Evolutionary conservation across 2,113 vertebrate species (phyloP).

Genomic region (Oostethus manadensis): DNA sequence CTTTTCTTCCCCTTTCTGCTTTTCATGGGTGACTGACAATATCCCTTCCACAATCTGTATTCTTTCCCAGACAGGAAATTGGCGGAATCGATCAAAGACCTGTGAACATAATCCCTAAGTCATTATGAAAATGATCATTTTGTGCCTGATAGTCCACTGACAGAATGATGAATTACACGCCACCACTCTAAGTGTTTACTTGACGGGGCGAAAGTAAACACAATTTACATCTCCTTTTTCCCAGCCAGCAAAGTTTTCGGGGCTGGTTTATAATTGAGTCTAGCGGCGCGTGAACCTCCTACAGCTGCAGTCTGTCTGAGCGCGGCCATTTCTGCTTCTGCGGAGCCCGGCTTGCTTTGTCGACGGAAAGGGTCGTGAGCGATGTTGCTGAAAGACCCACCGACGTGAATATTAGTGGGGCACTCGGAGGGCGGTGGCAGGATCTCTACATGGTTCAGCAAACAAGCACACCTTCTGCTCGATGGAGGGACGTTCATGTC

Average conservation of each 20-base stretch:
- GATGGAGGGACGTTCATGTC: constrained; percentile 52
- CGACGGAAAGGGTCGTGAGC: constrained; percentile 43
- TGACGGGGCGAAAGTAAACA: constrained; percentile 52
- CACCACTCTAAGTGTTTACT: constrained; percentile 56
- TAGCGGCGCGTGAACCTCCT: constrained; percentile 64
- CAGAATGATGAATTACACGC: constrained; percentile 49
- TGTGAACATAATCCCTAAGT: constrained; percentile 31
- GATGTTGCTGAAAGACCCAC: constrained; percentile 66
- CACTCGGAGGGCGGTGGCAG: constrained; percentile 44
- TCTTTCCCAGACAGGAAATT: constrained; percentile 13
- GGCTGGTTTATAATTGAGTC: constrained; percentile 69
- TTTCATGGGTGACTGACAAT: not conserved
- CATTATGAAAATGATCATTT: constrained; percentile 43
- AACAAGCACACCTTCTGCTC: constrained; percentile 40
- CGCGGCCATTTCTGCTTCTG: constrained; percentile 53
- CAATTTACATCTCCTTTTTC: constrained; percentile 56
- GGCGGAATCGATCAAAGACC: constrained; percentile 40
- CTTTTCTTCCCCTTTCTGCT: not conserved
- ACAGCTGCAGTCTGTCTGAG: constrained; percentile 62
- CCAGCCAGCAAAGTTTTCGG: constrained; percentile 51
- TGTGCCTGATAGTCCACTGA: constrained; percentile 25
- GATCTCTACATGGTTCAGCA: constrained; percentile 64
- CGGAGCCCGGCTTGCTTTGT: constrained; percentile 44
- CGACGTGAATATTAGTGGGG: constrained; percentile 68
- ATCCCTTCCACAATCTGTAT: not conserved